These are phyloP conservation scores for Falco berigora DNA, from an alignment of 2,797 vertebrate species.

Conservation along the genomic window DNA sequence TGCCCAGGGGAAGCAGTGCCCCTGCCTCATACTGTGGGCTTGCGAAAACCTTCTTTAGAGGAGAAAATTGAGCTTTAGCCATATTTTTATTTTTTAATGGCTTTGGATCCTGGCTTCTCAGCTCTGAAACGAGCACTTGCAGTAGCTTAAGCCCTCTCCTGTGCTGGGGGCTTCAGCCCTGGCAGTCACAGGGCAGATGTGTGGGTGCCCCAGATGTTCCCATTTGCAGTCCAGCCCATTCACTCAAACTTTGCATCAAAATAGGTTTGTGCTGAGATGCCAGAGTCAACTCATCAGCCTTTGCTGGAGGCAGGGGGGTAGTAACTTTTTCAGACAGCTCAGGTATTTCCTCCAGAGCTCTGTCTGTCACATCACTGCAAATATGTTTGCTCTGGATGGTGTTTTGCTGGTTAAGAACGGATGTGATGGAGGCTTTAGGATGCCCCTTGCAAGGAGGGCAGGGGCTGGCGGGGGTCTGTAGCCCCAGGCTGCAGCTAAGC, in stretches of 20 bases:
- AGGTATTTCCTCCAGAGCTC: conserved; percentile 20
- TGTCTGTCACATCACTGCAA: not conserved
- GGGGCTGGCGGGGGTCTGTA: not conserved
- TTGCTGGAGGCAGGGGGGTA: not conserved
- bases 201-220: not conserved
- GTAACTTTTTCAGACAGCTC: not conserved
- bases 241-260: not conserved
- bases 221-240: not conserved
- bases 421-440: not conserved
- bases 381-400: not conserved
- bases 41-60: not conserved
- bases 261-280: not conserved
- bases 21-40: not conserved
- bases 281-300: not conserved
- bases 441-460: not conserved
- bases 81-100: not conserved
- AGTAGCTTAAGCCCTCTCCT: not conserved
- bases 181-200: not conserved
- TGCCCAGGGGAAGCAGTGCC: not conserved
- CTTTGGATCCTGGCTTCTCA: not conserved
- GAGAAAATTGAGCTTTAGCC: not conserved
- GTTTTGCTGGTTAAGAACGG: not conserved
- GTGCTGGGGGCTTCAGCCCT: not conserved
- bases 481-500: not conserved
- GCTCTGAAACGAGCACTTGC: not conserved